phyloP scores from a whole-genome alignment of 2,797 vertebrate species.

The Chrosomus eos region DNA sequence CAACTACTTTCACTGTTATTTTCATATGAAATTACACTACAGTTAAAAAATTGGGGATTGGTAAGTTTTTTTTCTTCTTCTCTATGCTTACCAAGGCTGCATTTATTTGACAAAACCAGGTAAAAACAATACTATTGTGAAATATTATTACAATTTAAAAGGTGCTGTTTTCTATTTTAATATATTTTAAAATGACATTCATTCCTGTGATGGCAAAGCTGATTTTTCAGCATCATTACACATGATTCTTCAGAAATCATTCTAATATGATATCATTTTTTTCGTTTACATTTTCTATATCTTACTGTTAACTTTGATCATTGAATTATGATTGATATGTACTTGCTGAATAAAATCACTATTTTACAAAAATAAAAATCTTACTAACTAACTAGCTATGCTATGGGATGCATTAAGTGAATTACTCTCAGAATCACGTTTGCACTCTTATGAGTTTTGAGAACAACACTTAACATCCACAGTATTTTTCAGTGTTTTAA shows the following conservation, averaged over 20 bases:
- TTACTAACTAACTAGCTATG: not conserved
- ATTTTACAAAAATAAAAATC: not conserved
- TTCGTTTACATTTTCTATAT: no score
- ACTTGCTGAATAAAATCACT: not conserved
- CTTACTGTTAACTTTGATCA: not conserved
- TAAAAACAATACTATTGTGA: not conserved
- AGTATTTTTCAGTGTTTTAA: not conserved
- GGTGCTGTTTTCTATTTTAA: not conserved
- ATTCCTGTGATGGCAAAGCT: not conserved
- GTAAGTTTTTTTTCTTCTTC: no score
- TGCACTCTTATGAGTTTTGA: not conserved
- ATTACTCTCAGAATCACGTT: not conserved
- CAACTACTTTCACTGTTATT: not conserved
- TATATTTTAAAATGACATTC: not conserved
- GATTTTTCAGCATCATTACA: not conserved
- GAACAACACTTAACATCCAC: not conserved
- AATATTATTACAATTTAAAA: not conserved
- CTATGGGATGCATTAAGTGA: not conserved
- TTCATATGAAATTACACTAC: not conserved
- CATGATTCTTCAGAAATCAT: not conserved
- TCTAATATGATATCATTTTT: not conserved
- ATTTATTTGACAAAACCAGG: not conserved
- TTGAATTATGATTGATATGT: not conserved
- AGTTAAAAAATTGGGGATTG: no score
- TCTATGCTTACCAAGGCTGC: not conserved